These are phyloP conservation scores for Gouania willdenowi DNA, from an alignment of 2,797 vertebrate genomes.

Conservation along the genomic window DNA sequence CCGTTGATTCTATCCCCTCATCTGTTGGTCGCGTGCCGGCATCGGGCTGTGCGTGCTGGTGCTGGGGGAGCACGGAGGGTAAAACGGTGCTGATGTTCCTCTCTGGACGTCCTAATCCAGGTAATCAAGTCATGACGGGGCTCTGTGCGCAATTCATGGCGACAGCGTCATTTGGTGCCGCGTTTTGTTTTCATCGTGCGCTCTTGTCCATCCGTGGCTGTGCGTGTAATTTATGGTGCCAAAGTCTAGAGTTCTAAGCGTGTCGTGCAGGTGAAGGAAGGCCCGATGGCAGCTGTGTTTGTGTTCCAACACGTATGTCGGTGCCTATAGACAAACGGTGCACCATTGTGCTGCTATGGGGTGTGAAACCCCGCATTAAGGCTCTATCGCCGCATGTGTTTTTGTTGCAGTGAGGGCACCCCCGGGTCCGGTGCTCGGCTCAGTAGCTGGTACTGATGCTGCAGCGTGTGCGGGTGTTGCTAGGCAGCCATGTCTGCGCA, in stretches of 20 bases:
- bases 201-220: no score
- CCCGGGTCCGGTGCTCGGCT: conserved; percentile 15
- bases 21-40: conserved; percentile 6
- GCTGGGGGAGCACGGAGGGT: no score
- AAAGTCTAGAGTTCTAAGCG: neutral
- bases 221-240: no score
- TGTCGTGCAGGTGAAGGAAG: neutral
- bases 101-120: no score
- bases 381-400: neutral
- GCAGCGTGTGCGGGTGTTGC: conserved; percentile 67
- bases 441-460: conserved; percentile 67
- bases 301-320: no score
- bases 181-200: neutral
- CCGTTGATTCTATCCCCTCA: neutral
- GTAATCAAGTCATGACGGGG: no score
- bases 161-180: conserved; percentile 1
- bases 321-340: no score
- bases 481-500: conserved; percentile 77
- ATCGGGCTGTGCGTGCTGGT: conserved; percentile 40
- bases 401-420: conserved; percentile 38
- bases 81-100: no score
- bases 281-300: neutral
- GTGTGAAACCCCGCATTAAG: neutral
- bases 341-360: no score
- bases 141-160: conserved; percentile 1